Evolutionary conservation across 2,113 vertebrate species (phyloP), one percentile per base, ranked within the genome.

Genomic region (Hassar affinis): DNA sequence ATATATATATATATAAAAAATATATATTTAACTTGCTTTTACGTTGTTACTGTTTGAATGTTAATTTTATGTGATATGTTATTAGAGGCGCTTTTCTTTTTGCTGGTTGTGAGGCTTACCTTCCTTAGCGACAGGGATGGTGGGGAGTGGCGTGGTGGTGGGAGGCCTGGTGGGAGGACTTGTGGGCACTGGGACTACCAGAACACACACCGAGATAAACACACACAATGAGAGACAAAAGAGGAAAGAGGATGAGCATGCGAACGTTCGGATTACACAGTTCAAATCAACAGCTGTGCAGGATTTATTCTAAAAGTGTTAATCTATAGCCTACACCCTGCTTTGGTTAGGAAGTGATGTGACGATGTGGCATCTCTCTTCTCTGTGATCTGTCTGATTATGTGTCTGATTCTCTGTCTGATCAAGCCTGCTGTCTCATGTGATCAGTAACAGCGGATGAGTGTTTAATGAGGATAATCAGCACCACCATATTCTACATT

Each of bases 111-210:
- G 33, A 77, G 20, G 7, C 51, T 51, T 88, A 88, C 87, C 87
- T 83, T 88, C 87, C 84, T 74, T 88, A n/a, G 85, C 80, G 4
- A 62, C 52, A 25, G 85, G 87, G 11, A 88, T 52, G 18, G 83
- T 86, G 18, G 87, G 83, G 2, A 64, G n/a, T 7, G 85, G 80
- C 15, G 85, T 30, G 12, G 85, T 78, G 82, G 68, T 86, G 35
- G 81, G 80, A 62, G 76, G 47, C 45, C 42, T 88, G 62, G 85
- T 86, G 59, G 87, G 82, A 45, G 85, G 82, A 20, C 35, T 56
- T 7, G 85, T 86, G 38, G 83, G 77, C 52, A 86, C 52, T 10
- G 87, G 80, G 51, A 85, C 85, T 86, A 47, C 56, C 82, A 49
- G 45, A n/a, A 79, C 56, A 69, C 61, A 78, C 72, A 82, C 59